Conservation (phyloP, 1,140 invertebrate genomes). For the Charaxes varanes region DNA sequence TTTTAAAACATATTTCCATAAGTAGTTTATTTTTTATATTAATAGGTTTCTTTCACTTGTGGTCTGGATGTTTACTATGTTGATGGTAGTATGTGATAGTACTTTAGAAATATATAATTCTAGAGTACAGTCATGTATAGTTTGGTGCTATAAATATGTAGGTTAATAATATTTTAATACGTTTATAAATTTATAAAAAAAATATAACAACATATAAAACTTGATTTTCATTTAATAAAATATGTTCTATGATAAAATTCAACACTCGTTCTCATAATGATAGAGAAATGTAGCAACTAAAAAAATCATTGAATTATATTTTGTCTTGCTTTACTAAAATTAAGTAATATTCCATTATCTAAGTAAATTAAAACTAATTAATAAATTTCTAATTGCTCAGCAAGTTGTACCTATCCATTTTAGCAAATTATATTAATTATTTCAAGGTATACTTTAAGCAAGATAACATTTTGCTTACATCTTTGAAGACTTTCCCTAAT, state of each 20-base stretch:
- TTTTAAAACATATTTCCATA: constrained; percentile 29
- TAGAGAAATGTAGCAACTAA: constrained; percentile 6
- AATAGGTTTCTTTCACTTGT: constrained; percentile 19
- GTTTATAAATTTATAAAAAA: constrained; percentile 4
- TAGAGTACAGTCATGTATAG: constrained; percentile 47
- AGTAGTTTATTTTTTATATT: constrained; percentile 25
- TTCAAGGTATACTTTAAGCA: constrained; percentile 6
- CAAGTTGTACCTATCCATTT: constrained; percentile 57
- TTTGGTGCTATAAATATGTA: constrained; percentile 57
- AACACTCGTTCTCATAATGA: too few relatives aligned
- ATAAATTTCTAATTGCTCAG: constrained; percentile 66
- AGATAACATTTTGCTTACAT: constrained; percentile 4
- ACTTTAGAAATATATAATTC: constrained; percentile 34
- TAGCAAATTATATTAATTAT: constrained; percentile 42
- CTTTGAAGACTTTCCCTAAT: constrained; percentile 13
- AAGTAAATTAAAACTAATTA: constrained; percentile 55
- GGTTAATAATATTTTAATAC: constrained; percentile 13
- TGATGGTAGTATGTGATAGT: constrained; percentile 41
- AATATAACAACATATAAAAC: constrained; percentile 6
- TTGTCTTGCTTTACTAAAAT: constrained; percentile 53
- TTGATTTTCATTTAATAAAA: neutral
- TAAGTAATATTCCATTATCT: constrained; percentile 70
- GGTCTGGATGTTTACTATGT: constrained; percentile 25
- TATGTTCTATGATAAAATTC: neutral
- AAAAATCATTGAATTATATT: constrained; percentile 9